phyloP scores from a whole-genome alignment of 2,113 vertebrate species.

The Ceyx cyanopectus region DNA sequence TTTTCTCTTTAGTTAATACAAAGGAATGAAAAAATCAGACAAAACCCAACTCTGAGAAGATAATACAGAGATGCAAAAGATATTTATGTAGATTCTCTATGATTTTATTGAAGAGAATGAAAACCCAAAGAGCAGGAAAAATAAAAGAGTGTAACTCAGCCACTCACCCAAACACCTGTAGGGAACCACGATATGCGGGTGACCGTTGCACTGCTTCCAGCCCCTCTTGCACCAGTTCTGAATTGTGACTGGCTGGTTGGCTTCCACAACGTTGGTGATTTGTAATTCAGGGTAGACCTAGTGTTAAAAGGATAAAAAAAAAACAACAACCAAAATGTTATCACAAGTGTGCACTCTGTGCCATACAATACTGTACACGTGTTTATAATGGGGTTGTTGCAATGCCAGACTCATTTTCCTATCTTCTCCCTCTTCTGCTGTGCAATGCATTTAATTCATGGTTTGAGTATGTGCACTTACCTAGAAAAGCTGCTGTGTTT shows the following conservation, averaged over 20 bases:
- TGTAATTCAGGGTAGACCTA: conserved; percentile 97
- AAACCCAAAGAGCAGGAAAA: background rate
- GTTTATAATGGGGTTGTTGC: background rate
- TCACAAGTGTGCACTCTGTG: background rate
- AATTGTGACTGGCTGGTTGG: conserved; percentile 96
- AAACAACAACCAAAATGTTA: background rate
- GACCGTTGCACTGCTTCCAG: conserved; percentile 91
- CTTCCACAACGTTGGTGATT: conserved; percentile 98
- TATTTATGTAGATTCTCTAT: background rate
- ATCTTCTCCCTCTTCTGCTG: background rate
- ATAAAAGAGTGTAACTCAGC: background rate
- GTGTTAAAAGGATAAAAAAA: background rate
- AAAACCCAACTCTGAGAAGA: background rate
- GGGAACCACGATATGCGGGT: conserved; percentile 93
- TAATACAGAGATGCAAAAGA: background rate
- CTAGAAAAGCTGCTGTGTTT: background rate
- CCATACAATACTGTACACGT: background rate
- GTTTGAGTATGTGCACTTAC: background rate
- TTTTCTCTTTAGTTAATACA: background rate
- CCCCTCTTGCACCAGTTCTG: conserved; percentile 97
- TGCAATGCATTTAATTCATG: background rate
- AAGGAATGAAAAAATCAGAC: background rate
- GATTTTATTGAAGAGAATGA: background rate
- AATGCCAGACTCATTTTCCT: background rate
- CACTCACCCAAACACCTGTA: conserved; percentile 95